Evolutionary conservation across 2,888 invertebrate genomes (phyloP).

Genomic region (Adelphocoris suturalis): DNA sequence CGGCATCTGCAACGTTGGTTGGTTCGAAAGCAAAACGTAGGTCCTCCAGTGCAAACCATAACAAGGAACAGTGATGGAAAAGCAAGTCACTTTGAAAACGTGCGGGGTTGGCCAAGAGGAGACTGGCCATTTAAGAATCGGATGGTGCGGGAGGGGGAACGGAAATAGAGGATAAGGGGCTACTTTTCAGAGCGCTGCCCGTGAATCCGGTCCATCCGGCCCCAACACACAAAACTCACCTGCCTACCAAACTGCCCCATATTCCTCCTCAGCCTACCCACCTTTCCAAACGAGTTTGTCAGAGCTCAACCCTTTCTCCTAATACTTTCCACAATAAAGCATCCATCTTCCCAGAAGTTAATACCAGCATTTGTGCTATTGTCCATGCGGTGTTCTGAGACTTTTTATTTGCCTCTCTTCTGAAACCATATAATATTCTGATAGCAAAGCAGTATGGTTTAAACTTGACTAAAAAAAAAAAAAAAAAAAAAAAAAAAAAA

Average conservation of each 20-base stretch:
- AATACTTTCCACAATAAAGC: no score
- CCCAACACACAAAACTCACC: slow-evolving; percentile 45
- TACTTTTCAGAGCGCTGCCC: slow-evolving; percentile 43
- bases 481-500: no score
- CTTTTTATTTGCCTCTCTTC: no score
- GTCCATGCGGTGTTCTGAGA: no score
- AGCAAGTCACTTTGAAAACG: background rate
- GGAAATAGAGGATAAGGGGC: slow-evolving; percentile 54
- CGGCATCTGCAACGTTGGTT: no score
- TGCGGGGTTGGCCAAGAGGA: background rate
- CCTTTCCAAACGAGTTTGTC: background rate
- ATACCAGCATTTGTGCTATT: no score
- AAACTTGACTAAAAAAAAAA: no score
- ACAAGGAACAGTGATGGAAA: background rate
- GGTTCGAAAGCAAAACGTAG: no score
- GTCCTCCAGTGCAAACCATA: background rate
- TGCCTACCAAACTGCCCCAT: background rate
- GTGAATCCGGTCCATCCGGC: slow-evolving; percentile 38
- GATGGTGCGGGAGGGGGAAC: background rate
- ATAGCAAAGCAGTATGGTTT: no score
- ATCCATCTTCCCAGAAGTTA: no score
- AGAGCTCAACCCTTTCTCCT: background rate
- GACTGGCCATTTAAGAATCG: slow-evolving; percentile 10
- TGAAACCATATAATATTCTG: no score
- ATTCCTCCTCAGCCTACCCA: background rate